phyloP scores from a whole-genome alignment of 2,888 invertebrate species.

The Drosophila cognata region DNA sequence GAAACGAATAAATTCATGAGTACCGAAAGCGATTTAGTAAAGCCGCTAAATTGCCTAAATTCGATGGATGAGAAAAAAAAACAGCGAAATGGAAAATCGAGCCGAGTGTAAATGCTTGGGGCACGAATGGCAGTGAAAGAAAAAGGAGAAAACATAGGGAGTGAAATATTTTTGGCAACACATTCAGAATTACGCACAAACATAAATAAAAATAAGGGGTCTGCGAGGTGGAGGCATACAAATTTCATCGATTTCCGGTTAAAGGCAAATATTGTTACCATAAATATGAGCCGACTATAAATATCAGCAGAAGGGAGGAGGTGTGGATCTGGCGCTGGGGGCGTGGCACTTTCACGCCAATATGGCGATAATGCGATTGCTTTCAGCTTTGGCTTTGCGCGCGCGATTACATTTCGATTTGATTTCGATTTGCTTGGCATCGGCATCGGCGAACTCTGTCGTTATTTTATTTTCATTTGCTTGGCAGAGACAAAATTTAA shows the following conservation, averaged over 20 bases:
- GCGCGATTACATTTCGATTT: slow-evolving; percentile 81
- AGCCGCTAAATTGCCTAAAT: slow-evolving; percentile 78
- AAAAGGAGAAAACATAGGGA: slow-evolving; percentile 31
- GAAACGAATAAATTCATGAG: slow-evolving; percentile 79
- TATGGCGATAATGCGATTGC: slow-evolving; percentile 78
- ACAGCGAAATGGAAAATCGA: slow-evolving; percentile 64
- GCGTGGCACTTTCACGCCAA: slow-evolving; percentile 77
- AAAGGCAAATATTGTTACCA: slow-evolving; percentile 79
- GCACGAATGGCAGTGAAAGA: slow-evolving; percentile 8
- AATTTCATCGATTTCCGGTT: slow-evolving; percentile 81
- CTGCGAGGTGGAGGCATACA: slow-evolving; percentile 67
- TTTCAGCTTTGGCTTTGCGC: slow-evolving; percentile 74
- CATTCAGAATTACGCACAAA: slow-evolving; percentile 59
- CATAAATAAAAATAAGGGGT: slow-evolving; percentile 71
- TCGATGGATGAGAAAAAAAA: slow-evolving; percentile 51
- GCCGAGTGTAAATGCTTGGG: slow-evolving; percentile 64
- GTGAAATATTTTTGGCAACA: slow-evolving; percentile 53
- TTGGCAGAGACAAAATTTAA: slow-evolving; percentile 71
- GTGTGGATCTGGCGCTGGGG: slow-evolving; percentile 24
- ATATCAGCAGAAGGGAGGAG: slow-evolving; percentile 44
- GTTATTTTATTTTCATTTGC: slow-evolving; percentile 40
- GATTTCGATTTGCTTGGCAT: slow-evolving; percentile 72
- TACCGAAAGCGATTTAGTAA: slow-evolving; percentile 73
- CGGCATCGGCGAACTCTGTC: slow-evolving; percentile 15
- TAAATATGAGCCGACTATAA: slow-evolving; percentile 80